A percentile compares a stretch with the other conserved stretches of the same genome.
Evolutionary conservation across 2,888 invertebrate species (phyloP).

Genomic region (Phymatocera aterrima): DNA sequence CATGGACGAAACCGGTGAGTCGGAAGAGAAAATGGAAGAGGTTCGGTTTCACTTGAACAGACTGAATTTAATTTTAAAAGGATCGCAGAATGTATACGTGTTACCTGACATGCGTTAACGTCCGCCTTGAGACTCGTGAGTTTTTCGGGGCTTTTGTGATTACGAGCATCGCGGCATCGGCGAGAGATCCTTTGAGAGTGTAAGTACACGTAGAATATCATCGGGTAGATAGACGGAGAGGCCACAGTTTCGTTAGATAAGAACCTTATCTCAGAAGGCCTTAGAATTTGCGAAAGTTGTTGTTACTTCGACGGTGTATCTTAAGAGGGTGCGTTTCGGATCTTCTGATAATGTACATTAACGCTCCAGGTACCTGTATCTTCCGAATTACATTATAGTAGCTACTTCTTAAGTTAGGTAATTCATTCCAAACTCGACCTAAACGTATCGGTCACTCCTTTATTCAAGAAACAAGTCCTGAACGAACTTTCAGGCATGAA

Average conservation of each 20-base stretch:
- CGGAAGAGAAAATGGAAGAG: too few species aligned
- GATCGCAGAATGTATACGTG: conserved; percentile 10
- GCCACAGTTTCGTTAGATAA: conserved; percentile 9
- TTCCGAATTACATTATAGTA: neutral
- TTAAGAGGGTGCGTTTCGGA: conserved; percentile 5
- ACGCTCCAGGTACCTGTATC: neutral
- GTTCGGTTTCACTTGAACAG: neutral
- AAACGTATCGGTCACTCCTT: neutral
- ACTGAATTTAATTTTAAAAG: neutral
- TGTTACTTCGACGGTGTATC: conserved; percentile 13
- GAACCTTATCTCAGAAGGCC: conserved; percentile 16
- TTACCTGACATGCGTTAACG: conserved; percentile 4
- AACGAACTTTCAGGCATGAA: neutral
- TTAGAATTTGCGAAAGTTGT: conserved; percentile 13
- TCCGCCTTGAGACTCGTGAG: conserved; percentile 21
- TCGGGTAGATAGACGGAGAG: neutral
- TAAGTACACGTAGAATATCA: neutral
- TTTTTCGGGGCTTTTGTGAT: conserved; percentile 27
- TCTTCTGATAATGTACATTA: conserved; percentile 9
- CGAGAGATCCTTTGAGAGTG: conserved; percentile 23
- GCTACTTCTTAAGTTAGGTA: neutral
- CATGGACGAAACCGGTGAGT: too few species aligned
- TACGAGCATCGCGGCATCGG: conserved; percentile 16
- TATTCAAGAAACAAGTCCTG: neutral
- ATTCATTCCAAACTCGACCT: neutral